Conservation (phyloP, 2,888 invertebrate genomes). For the Polydrusus tereticollis region DNA sequence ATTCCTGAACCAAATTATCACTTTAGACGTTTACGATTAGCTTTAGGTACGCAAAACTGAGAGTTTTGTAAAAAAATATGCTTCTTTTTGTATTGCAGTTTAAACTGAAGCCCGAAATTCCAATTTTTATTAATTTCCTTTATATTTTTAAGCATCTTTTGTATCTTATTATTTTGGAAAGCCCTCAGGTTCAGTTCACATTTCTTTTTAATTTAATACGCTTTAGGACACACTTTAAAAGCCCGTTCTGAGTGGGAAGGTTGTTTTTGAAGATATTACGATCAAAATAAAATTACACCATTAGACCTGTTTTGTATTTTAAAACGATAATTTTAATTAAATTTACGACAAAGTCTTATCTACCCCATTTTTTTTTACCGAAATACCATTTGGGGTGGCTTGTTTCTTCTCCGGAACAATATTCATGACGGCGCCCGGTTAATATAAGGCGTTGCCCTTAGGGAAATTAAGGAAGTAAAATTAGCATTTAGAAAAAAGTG, state of each 20-base stretch:
- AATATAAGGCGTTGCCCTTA: slow-evolving; percentile 50
- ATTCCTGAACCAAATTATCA: too few relatives aligned
- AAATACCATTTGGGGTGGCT: slow-evolving; percentile 46
- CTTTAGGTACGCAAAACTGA: too few relatives aligned
- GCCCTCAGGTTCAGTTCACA: slow-evolving; percentile 6
- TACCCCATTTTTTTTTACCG: slow-evolving; percentile 46
- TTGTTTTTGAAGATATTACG: slow-evolving; percentile 26
- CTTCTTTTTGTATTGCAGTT: too few relatives aligned
- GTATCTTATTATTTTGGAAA: slow-evolving; percentile 9
- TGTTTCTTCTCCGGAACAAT: slow-evolving; percentile 43
- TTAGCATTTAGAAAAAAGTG: slow-evolving; percentile 50
- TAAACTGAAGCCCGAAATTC: neutral
- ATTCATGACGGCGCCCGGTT: slow-evolving; percentile 49
- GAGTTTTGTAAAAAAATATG: too few relatives aligned
- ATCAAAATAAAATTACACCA: slow-evolving; percentile 37
- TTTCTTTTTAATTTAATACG: slow-evolving; percentile 15
- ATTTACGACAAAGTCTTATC: slow-evolving; percentile 47
- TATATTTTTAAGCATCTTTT: neutral
- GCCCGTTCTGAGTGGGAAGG: neutral
- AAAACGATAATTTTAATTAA: slow-evolving; percentile 50
- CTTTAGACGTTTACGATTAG: too few relatives aligned
- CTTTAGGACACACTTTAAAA: slow-evolving; percentile 22
- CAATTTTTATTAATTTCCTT: neutral
- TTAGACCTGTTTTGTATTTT: slow-evolving; percentile 46
- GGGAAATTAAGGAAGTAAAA: slow-evolving; percentile 51